Conservation (phyloP, 37 sponge, comb jelly and placozoan species). For the Spongia lamella region DNA sequence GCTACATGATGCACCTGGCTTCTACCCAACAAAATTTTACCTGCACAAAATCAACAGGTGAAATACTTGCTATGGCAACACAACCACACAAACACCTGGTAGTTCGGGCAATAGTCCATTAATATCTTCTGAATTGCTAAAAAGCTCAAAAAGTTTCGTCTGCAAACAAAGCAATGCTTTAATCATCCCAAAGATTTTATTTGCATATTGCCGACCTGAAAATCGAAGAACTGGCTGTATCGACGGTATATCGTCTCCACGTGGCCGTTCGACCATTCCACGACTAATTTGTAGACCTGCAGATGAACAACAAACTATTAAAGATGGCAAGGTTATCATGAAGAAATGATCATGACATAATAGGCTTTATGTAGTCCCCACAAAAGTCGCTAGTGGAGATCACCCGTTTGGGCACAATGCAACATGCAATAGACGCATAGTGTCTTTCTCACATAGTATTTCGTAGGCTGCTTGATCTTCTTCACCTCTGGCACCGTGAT, state of each 20-base stretch:
- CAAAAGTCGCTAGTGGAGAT: too few relatives aligned
- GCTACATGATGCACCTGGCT: slow-evolving; percentile 81
- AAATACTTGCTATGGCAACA: not conserved
- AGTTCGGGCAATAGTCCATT: slow-evolving; percentile 53
- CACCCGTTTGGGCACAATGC: too few relatives aligned
- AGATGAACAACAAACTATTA: not conserved
- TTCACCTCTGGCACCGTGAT: slow-evolving; percentile 35
- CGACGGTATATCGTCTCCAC: slow-evolving; percentile 54
- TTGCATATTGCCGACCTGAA: too few relatives aligned
- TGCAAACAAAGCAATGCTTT: too few relatives aligned
- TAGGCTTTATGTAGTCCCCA: too few relatives aligned
- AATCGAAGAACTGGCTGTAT: slow-evolving; percentile 84
- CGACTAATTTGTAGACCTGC: slow-evolving; percentile 83
- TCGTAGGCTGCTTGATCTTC: slow-evolving; percentile 36
- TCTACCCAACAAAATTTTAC: slow-evolving; percentile 69
- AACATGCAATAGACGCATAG: too few relatives aligned
- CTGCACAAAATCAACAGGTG: slow-evolving; percentile 23
- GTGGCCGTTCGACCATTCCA: slow-evolving; percentile 75
- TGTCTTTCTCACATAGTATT: slow-evolving; percentile 36
- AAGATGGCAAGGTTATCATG: not conserved
- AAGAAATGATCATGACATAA: not conserved
- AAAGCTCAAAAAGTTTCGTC: not conserved
- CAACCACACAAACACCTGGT: slow-evolving; percentile 42
- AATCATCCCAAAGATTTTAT: too few relatives aligned
- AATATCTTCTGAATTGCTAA: not conserved